Conservation (phyloP, 2,797 vertebrate genomes). For the Mus spretus region DNA sequence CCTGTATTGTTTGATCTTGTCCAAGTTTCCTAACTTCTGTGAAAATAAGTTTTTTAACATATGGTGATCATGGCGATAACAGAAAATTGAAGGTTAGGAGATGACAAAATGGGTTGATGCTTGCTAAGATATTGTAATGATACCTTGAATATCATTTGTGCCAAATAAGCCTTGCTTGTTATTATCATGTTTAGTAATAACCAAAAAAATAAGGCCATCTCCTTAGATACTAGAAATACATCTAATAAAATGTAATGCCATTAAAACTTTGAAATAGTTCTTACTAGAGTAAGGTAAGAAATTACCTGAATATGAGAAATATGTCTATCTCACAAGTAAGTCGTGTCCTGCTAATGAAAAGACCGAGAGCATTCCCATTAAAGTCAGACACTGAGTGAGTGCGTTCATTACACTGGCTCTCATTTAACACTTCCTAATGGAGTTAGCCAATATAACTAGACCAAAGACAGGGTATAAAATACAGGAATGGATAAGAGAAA, state of each 20-base stretch:
- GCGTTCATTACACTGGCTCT: slow-evolving; percentile 59
- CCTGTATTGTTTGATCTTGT: background rate
- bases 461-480: slow-evolving; percentile 50
- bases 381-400: slow-evolving; percentile 63
- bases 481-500: slow-evolving; percentile 33
- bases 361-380: slow-evolving; percentile 65
- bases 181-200: slow-evolving; percentile 42
- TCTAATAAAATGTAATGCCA: slow-evolving; percentile 39
- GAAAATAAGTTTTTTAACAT: slow-evolving; percentile 32
- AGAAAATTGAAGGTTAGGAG: background rate
- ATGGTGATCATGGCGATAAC: background rate
- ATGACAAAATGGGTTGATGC: background rate
- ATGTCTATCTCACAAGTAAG: slow-evolving; percentile 60
- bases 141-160: slow-evolving; percentile 7
- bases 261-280: slow-evolving; percentile 53
- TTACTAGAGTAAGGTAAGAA: slow-evolving; percentile 69
- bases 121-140: slow-evolving; percentile 35
- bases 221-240: slow-evolving; percentile 38
- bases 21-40: background rate
- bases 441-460: slow-evolving; percentile 66
- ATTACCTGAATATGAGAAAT: slow-evolving; percentile 72
- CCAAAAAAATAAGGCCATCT: slow-evolving; percentile 18
- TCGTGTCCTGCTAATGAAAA: slow-evolving; percentile 70
- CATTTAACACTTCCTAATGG: slow-evolving; percentile 70
- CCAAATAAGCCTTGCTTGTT: slow-evolving; percentile 18